These are phyloP conservation scores for Albula goreensis DNA, from an alignment of 2,113 vertebrate species.

Conservation along the genomic window DNA sequence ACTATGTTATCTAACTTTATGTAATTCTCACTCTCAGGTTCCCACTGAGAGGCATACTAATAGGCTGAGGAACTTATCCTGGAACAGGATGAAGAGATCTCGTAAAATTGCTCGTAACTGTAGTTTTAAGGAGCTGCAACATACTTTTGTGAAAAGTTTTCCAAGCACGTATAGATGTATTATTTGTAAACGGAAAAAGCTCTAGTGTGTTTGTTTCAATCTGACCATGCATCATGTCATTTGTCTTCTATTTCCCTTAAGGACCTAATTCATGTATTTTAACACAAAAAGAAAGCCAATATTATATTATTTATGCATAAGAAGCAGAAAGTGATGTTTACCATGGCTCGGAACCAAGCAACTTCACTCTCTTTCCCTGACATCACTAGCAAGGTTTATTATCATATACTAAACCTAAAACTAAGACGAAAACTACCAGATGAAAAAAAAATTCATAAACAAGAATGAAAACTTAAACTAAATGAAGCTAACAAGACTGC, in stretches of 20 bases:
- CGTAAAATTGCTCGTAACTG: neutral
- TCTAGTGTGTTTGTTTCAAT: neutral
- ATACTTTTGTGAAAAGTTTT: too few relatives aligned
- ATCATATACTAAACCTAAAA: too few relatives aligned
- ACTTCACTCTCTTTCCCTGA: neutral
- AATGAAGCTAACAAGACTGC: too few relatives aligned
- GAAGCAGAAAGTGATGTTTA: neutral
- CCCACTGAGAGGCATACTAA: neutral
- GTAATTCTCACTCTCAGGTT: neutral
- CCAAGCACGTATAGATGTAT: too few relatives aligned
- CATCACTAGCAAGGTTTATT: too few relatives aligned
- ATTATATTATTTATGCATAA: neutral
- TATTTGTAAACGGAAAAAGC: too few relatives aligned
- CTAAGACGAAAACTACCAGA: too few relatives aligned
- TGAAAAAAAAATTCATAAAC: too few relatives aligned
- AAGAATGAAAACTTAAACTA: too few relatives aligned
- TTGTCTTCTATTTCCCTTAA: neutral
- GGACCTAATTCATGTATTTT: neutral
- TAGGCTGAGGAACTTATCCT: neutral
- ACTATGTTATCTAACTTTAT: slow-evolving; percentile 2
- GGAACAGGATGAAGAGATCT: neutral
- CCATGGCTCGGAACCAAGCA: neutral
- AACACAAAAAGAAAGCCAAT: neutral
- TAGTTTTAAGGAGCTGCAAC: neutral
- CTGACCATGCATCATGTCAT: neutral